phyloP scores from a whole-genome alignment of 2,797 vertebrate species.

The Bradypodion ventrale region DNA sequence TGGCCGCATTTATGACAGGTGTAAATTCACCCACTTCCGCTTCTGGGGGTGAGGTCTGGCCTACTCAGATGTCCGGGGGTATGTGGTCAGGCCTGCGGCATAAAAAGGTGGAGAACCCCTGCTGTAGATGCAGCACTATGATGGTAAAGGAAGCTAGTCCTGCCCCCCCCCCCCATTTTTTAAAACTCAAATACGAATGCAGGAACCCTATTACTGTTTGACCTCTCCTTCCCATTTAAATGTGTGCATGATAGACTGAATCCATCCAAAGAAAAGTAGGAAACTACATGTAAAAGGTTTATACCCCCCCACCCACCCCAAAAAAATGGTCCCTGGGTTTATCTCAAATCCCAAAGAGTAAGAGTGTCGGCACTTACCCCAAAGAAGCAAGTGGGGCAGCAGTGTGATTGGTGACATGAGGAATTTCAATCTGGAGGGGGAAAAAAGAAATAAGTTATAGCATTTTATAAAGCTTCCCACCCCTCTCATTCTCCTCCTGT shows the following conservation, averaged over 20 bases:
- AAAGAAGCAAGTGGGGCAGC: constrained; percentile 19
- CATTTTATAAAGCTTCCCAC: background rate
- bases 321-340: background rate
- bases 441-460: background rate
- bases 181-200: no score
- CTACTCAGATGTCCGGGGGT: no score
- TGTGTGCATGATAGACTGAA: background rate
- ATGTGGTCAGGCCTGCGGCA: no score
- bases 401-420: constrained; percentile 40
- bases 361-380: constrained; percentile 50
- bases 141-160: background rate
- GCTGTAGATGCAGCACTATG: no score
- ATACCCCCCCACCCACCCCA: background rate
- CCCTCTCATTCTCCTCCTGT: background rate
- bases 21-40: no score
- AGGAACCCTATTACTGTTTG: no score
- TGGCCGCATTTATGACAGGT: no score
- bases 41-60: no score
- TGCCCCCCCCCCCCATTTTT: no score
- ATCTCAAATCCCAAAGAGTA: background rate
- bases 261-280: background rate
- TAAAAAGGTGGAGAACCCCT: no score
- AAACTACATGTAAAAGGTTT: background rate
- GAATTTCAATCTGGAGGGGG: constrained; percentile 33
- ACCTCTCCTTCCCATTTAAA: background rate